These are phyloP conservation scores for Heliconius hortense DNA, from an alignment of 2,888 invertebrate species.

Conservation along the genomic window DNA sequence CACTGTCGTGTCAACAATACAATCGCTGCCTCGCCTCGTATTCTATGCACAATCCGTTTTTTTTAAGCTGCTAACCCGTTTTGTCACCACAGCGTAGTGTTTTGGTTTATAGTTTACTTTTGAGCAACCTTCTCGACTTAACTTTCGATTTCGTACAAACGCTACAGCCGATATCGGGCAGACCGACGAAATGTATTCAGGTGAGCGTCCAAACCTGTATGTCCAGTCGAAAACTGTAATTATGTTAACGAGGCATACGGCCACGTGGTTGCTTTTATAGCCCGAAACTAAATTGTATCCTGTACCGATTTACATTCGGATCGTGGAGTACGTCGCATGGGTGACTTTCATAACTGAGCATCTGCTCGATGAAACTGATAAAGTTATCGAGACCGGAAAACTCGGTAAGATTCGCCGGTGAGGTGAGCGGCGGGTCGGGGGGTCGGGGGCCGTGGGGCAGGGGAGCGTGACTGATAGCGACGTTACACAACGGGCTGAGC, in stretches of 20 bases:
- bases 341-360: constrained; percentile 45
- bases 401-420: constrained; percentile 67
- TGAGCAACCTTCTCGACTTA: constrained; percentile 59
- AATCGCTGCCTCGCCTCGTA: constrained; percentile 42
- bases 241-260: constrained; percentile 64
- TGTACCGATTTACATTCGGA: constrained; percentile 20
- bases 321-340: constrained; percentile 34
- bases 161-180: constrained; percentile 59
- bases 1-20: constrained; percentile 66
- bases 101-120: constrained; percentile 45
- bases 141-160: constrained; percentile 82
- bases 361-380: constrained; percentile 60
- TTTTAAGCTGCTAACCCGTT: constrained; percentile 44
- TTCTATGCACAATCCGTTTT: constrained; percentile 43
- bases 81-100: constrained; percentile 32
- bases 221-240: constrained; percentile 67
- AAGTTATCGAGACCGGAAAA: constrained; percentile 75
- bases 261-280: constrained; percentile 33
- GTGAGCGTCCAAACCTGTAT: constrained; percentile 61
- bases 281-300: constrained; percentile 21
- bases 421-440: constrained; percentile 51
- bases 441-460: constrained; percentile 53
- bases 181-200: constrained; percentile 55
- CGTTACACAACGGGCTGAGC: constrained; percentile 72
- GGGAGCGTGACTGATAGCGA: constrained; percentile 76